Percentiles rank a stretch among this genome's conserved stretches.
phyloP scores from a whole-genome alignment of 1,140 invertebrate genomes.

The Lepidotrigona ventralis region DNA sequence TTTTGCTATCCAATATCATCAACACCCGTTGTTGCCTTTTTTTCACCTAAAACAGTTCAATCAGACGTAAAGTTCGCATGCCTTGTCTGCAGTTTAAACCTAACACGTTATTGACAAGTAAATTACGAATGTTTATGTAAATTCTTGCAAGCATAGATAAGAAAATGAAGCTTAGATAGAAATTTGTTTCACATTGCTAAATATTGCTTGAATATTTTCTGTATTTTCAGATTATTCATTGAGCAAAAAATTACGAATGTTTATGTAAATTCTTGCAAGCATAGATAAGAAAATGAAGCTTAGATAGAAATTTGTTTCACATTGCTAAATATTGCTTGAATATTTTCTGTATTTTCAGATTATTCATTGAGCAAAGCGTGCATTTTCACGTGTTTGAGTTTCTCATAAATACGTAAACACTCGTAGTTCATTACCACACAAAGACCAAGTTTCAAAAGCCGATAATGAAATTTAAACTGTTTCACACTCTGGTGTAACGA shows the following conservation, averaged over 20 bases:
- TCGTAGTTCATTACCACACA: not conserved
- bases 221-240: not conserved
- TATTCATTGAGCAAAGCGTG: not conserved
- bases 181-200: not conserved
- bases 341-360: not conserved
- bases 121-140: not conserved
- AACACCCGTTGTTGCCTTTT: conserved; percentile 95
- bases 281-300: not conserved
- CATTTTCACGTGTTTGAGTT: not conserved
- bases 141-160: not conserved
- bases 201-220: not conserved
- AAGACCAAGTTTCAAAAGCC: not conserved
- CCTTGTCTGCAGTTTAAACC: not conserved
- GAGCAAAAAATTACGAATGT: not conserved
- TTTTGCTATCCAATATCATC: conserved; percentile 95
- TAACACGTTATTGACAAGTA: not conserved
- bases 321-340: not conserved
- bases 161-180: not conserved
- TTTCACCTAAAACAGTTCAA: conserved; percentile 86
- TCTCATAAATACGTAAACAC: not conserved
- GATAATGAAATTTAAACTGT: not conserved
- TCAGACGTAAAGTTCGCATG: not conserved
- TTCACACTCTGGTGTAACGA: not conserved
- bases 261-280: not conserved
- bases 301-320: not conserved